Conservation (phyloP, 2,888 invertebrate genomes). For the Troglohyphantes excavatus region DNA sequence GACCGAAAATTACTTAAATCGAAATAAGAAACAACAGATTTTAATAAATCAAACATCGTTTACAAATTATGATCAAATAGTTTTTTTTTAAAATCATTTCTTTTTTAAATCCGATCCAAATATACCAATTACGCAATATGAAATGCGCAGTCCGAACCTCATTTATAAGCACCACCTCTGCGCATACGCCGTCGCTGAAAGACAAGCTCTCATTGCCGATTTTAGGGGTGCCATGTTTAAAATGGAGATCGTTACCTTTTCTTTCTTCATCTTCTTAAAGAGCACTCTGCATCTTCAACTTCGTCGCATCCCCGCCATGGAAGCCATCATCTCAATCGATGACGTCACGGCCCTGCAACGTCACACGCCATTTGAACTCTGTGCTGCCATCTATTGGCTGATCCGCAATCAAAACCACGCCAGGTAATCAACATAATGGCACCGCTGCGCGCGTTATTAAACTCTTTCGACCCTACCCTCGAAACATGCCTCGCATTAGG, state of each 20-base stretch:
- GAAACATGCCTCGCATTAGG: background rate
- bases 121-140: background rate
- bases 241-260: constrained; percentile 77
- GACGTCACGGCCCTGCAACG: constrained; percentile 65
- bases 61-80: too few relatives aligned
- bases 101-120: background rate
- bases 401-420: constrained; percentile 63
- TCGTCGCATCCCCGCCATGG: constrained; percentile 69
- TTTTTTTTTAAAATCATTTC: too few relatives aligned
- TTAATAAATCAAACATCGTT: too few relatives aligned
- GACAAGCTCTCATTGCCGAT: constrained; percentile 70
- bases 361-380: constrained; percentile 27
- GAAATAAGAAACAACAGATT: too few relatives aligned
- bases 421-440: constrained; percentile 75
- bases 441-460: constrained; percentile 54
- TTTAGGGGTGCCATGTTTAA: constrained; percentile 77
- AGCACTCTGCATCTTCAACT: constrained; percentile 77
- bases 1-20: too few relatives aligned
- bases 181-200: constrained; percentile 63
- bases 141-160: constrained; percentile 14
- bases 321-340: constrained; percentile 75
- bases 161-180: constrained; percentile 40
- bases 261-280: constrained; percentile 77
- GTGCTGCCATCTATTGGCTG: constrained; percentile 76
- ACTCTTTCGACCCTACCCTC: constrained; percentile 17